Percentiles rank a stretch among this genome's conserved stretches.
Conservation (phyloP, 2,113 vertebrate species). For the Eleginops maclovinus region DNA sequence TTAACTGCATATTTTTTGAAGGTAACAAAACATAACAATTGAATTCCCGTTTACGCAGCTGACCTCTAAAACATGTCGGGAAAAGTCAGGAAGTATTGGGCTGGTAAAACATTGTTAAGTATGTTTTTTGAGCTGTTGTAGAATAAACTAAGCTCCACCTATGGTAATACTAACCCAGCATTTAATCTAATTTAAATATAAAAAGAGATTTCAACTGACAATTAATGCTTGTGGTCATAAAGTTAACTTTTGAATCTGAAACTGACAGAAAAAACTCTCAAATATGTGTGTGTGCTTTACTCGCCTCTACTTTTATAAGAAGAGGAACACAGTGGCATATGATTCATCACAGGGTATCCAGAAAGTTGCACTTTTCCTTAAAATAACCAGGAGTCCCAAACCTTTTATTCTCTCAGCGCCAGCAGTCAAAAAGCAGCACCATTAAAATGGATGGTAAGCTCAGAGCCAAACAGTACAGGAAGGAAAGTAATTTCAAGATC, state of each 20-base stretch:
- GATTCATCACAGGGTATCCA: slow-evolving; percentile 16
- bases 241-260: slow-evolving; percentile 7
- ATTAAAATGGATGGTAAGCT: slow-evolving; percentile 58
- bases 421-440: slow-evolving; percentile 50
- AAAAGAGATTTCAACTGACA: neutral
- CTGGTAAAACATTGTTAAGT: slow-evolving; percentile 1
- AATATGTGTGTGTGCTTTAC: neutral
- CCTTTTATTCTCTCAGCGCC: slow-evolving; percentile 37
- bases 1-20: neutral
- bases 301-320: neutral
- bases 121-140: neutral
- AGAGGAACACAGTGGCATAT: neutral
- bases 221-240: slow-evolving; percentile 10
- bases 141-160: neutral
- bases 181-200: slow-evolving; percentile 2
- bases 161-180: neutral
- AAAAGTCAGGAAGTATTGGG: neutral
- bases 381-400: slow-evolving; percentile 51
- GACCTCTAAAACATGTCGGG: neutral
- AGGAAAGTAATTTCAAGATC: slow-evolving; percentile 65
- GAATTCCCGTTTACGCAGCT: neutral
- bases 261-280: neutral
- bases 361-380: slow-evolving; percentile 40
- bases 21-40: neutral
- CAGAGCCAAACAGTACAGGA: slow-evolving; percentile 61